Evolutionary conservation across 2,113 vertebrate species (phyloP), one percentile per base, ranked within the genome.

Genomic region (Notothenia rossii): DNA sequence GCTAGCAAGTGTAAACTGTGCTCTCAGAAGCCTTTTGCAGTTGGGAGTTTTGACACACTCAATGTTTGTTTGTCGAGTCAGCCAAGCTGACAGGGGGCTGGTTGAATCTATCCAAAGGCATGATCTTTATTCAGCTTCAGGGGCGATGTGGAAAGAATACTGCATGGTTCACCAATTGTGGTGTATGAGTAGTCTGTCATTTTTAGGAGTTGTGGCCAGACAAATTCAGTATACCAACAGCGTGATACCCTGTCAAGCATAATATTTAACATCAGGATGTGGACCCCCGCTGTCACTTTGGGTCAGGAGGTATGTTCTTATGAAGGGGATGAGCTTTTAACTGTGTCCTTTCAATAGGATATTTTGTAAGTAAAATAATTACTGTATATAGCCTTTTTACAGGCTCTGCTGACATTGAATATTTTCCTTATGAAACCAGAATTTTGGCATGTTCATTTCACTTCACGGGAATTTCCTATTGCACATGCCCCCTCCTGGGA

Each of bases 21-120:
- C 87, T 89, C 88, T 91, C 89, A 92, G 93, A 93, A 94, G 92
- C 93, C 88, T 92, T 93, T 93, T 64, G 80, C 87, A 79, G 83
- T 89, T 83, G 82, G 84, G 86, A 93, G 83, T 91, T 94, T 94
- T 92, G 93, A 95, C 92, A 91, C 86, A 85, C 83, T 81, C 55
- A 76, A 76, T 94, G 84, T 95, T 95, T 95, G 94, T 95, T 95
- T 95, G 93, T 94, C 68, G 89, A 93, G 92, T 93, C 92, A 87
- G 92, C 89, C 90, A 89, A 85, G 77, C 81, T 87, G 90, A 93
- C 61, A 71, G 77, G 77, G 63, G 63, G 72, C 82, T 88, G 82
- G 83, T 90, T 79, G 48, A 75, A 89, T 90, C 86, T 81, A 76
- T 83, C 82, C 55, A 49, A 74, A 78, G 77, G 60, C 69, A 1